phyloP scores from a whole-genome alignment of 2,797 vertebrate species.

The Loriculus beryllinus region DNA sequence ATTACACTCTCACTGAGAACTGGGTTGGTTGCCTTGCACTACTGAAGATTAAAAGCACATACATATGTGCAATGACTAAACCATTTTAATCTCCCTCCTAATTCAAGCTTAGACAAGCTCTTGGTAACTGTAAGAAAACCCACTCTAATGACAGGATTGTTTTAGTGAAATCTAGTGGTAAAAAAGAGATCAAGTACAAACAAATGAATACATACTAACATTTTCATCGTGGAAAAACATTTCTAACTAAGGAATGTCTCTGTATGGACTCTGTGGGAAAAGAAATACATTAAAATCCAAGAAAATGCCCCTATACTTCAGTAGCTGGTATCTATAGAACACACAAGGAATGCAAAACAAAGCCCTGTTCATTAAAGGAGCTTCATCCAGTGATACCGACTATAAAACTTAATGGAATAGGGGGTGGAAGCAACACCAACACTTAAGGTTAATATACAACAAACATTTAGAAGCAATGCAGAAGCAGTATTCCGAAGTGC shows the following conservation, averaged over 20 bases:
- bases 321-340: not conserved
- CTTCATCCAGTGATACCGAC: not conserved
- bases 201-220: not conserved
- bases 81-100: not conserved
- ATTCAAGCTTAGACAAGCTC: not conserved
- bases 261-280: not conserved
- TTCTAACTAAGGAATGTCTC: not conserved
- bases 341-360: not conserved
- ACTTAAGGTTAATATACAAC: not conserved
- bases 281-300: not conserved
- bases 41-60: not conserved
- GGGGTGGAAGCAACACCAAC: not conserved
- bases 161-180: not conserved
- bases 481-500: not conserved
- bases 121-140: not conserved
- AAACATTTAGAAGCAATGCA: not conserved
- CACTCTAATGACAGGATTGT: not conserved
- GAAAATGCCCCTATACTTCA: not conserved
- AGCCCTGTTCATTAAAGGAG: not conserved
- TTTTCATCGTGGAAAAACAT: not conserved
- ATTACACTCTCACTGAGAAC: rapidly evolving
- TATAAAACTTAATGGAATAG: not conserved
- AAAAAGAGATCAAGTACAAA: not conserved
- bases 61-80: not conserved
- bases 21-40: not conserved